These are phyloP conservation scores for Oeneis ivallda DNA, from an alignment of 2,888 invertebrate species.

Conservation along the genomic window DNA sequence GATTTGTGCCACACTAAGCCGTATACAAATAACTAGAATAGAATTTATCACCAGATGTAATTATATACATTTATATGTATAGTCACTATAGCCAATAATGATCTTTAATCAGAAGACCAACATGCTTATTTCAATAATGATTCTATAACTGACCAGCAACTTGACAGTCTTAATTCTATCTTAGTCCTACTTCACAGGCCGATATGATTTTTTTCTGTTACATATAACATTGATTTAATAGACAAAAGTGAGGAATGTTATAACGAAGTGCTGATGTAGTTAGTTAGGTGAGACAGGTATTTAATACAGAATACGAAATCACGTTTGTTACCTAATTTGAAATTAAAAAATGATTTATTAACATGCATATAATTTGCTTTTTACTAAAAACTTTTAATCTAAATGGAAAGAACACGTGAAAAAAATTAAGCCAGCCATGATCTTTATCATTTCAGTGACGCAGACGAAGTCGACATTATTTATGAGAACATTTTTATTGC, in stretches of 20 bases:
- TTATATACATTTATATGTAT: neutral
- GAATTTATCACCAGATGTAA: slow-evolving; percentile 7
- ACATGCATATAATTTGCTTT: no score
- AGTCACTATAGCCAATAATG: neutral
- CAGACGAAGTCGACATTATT: slow-evolving; percentile 19
- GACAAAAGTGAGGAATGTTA: no score
- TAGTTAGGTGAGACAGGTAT: no score
- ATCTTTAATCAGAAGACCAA: neutral
- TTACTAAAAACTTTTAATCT: neutral
- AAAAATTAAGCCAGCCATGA: neutral
- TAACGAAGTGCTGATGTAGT: no score
- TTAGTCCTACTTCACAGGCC: no score
- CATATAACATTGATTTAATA: no score
- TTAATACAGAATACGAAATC: no score
- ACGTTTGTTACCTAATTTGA: no score
- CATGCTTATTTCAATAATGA: neutral
- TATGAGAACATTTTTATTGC: slow-evolving; percentile 22
- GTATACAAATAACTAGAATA: slow-evolving; percentile 19
- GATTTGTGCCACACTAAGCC: slow-evolving; percentile 31
- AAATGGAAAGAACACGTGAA: slow-evolving; percentile 16
- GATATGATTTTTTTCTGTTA: no score
- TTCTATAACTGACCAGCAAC: neutral
- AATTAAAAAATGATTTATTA: neutral
- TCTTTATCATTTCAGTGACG: slow-evolving; percentile 20
- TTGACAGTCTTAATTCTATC: neutral